A percentile compares a stretch with the other conserved stretches of the same genome.
Evolutionary conservation across 2,113 vertebrate genomes (phyloP).

Genomic region (Dromaius novaehollandiae): DNA sequence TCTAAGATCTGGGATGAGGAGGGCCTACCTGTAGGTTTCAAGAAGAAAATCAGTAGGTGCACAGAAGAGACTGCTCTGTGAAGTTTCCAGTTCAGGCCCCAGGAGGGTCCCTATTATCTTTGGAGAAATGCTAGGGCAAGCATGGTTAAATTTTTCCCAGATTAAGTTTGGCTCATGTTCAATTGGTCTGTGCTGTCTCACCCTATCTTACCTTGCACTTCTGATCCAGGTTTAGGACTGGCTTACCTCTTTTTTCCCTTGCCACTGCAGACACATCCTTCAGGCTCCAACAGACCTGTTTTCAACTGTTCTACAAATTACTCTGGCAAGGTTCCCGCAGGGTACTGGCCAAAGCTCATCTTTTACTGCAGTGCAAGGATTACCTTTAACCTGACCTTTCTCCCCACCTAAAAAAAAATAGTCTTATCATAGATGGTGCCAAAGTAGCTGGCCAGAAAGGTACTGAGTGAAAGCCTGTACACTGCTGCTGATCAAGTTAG

Average conservation of each 20-base stretch:
- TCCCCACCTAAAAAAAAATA: neutral
- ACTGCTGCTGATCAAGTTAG: neutral
- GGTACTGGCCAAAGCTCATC: rapidly evolving
- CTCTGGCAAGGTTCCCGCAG: neutral
- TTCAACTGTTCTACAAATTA: neutral
- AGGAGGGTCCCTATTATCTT: neutral
- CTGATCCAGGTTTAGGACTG: neutral
- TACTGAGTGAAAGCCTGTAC: rapidly evolving
- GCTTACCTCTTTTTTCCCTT: neutral
- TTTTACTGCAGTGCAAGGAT: neutral
- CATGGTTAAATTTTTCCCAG: neutral
- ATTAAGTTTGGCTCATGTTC: neutral
- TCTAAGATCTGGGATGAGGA: neutral
- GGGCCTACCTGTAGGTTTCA: neutral
- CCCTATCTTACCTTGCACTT: rapidly evolving
- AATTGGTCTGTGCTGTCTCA: neutral
- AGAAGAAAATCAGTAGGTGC: neutral
- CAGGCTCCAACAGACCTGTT: neutral
- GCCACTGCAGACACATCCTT: neutral
- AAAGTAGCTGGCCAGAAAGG: neutral
- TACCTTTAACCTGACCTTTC: neutral
- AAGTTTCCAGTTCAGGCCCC: neutral
- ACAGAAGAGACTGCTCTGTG: neutral
- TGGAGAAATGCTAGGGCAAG: neutral
- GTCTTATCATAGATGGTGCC: neutral